phyloP scores from a whole-genome alignment of 2,888 invertebrate species.

The Microlaimidae sp. region DNA sequence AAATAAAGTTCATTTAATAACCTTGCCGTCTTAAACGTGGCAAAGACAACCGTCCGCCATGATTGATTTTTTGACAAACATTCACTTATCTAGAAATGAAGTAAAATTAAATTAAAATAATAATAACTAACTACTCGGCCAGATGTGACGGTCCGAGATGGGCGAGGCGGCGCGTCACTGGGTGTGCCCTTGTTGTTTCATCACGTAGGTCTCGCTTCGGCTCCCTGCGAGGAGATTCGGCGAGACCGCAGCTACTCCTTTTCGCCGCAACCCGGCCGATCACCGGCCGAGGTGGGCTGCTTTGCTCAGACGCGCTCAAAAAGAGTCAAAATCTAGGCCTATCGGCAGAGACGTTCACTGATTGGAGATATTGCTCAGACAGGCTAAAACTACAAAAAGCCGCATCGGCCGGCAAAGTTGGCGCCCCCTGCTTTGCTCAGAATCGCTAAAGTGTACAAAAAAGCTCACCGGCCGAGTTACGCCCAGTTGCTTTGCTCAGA shows the following conservation, averaged over 20 bases:
- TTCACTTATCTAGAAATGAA: background rate
- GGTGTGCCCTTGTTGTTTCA: conserved; percentile 93
- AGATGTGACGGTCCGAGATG: conserved; percentile 89
- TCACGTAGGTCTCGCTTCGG: conserved; percentile 93
- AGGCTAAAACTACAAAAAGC: too few relatives aligned
- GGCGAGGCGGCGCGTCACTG: conserved; percentile 70
- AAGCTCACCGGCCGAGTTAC: too few relatives aligned
- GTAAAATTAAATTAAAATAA: background rate
- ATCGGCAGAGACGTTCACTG: too few relatives aligned
- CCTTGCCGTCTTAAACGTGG: too few relatives aligned
- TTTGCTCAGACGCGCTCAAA: conserved; percentile 57
- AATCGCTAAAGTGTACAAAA: too few relatives aligned
- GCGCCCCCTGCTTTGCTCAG: conserved; percentile 62
- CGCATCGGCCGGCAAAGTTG: conserved; percentile 79
- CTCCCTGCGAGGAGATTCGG: conserved; percentile 93
- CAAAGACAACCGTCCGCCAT: background rate
- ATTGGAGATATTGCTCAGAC: too few relatives aligned
- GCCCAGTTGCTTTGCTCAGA: too few relatives aligned
- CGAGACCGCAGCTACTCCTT: too few relatives aligned
- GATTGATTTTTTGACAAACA: background rate
- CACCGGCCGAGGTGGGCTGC: conserved; percentile 67
- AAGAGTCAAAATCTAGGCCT: too few relatives aligned
- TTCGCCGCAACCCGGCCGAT: conserved; percentile 80
- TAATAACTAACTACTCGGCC: conserved; percentile 43
- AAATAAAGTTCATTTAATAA: too few relatives aligned